Base-by-base conservation (phyloP, 1,140 invertebrate genomes). In the Hesperophylax magnus region DNA sequence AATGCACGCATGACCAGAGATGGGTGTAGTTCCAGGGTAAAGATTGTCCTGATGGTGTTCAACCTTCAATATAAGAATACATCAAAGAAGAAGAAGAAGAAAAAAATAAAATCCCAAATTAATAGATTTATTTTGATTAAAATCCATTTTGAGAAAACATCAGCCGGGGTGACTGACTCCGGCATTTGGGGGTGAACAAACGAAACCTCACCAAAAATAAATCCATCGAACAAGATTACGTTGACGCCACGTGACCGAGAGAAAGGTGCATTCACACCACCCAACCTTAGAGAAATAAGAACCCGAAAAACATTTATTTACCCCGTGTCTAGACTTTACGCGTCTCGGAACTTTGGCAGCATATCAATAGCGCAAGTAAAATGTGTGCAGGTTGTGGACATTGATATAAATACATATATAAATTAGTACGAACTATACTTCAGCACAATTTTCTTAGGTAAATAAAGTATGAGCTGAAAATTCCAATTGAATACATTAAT, bases 231-330 rank as follows among this genome's bases (percentile, higher is more conserved):
- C 47, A 31, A 61, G 67, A 71, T 39, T 20, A 58, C 77, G 60
- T 47, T 54, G 71, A 39, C 54, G 47, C 60, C 60, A 61, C 34
- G 77, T 65, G 60, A 65, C 77, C 54, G 77, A 27, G 27, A 17
- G 34, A 34, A 34, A 5, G 34, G 34, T 34, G 47, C 54, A 56
- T 20, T 56, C 60, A 24, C 60, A n/a, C 22, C 60, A 11, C 60
- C 60, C 22, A 65, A 18, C 61, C 63, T n/a, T 27, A 7, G 63
- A 8, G 63, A 31, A 47, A 47, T 47, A 47, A 47, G 39, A 47
- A 14, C 39, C 39, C 39, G 39, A 47, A 47, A 47, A 31, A 22
- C 27, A 22, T 11, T 27, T 67, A 67, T 67, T 67, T 67, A 39
- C 31, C n/a, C 31, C n/a, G 17, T 18, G 63, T 67, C 63, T 67